Percentiles rank a stretch among this genome's conserved stretches.
Evolutionary conservation across 2,797 vertebrate species (phyloP).

Genomic region (Gobio occitaniae): DNA sequence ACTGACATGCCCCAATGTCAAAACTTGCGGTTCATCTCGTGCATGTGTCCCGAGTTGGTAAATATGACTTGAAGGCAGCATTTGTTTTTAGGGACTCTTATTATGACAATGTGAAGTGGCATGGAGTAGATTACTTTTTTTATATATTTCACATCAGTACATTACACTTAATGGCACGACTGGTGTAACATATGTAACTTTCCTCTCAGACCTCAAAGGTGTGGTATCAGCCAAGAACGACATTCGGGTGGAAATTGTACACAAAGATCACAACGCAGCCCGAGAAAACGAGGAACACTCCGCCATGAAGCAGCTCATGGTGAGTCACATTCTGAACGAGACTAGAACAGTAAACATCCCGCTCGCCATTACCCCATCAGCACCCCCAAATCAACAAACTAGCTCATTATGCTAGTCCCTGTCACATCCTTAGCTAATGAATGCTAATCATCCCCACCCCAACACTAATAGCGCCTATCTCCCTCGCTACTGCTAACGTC

Average conservation of each 20-base stretch:
- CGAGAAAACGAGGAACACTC: constrained; percentile 91
- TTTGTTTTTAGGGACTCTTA: neutral
- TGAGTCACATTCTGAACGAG: constrained; percentile 76
- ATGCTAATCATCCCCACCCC: constrained; percentile 60
- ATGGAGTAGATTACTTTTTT: constrained; percentile 31
- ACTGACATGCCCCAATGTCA: neutral
- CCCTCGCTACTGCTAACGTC: constrained; percentile 45
- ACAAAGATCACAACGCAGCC: constrained; percentile 92
- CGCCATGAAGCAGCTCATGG: constrained; percentile 97
- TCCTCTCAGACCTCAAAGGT: constrained; percentile 90
- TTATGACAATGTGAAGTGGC: constrained; percentile 45
- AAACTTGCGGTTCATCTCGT: neutral
- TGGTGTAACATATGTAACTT: constrained; percentile 26
- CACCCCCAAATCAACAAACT: constrained; percentile 41
- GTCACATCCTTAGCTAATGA: constrained; percentile 63
- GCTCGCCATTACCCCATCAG: constrained; percentile 9
- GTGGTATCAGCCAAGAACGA: constrained; percentile 97
- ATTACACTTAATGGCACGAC: neutral
- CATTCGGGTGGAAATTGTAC: constrained; percentile 96
- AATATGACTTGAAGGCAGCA: constrained; percentile 39
- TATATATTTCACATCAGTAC: constrained; percentile 8
- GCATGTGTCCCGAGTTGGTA: neutral
- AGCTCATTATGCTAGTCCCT: constrained; percentile 53
- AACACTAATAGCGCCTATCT: constrained; percentile 60
- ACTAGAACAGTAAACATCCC: constrained; percentile 8